Evolutionary conservation across 2,113 vertebrate genomes (phyloP), one percentile per base, ranked within the genome.

Genomic region (Tenrec ecaudatus): DNA sequence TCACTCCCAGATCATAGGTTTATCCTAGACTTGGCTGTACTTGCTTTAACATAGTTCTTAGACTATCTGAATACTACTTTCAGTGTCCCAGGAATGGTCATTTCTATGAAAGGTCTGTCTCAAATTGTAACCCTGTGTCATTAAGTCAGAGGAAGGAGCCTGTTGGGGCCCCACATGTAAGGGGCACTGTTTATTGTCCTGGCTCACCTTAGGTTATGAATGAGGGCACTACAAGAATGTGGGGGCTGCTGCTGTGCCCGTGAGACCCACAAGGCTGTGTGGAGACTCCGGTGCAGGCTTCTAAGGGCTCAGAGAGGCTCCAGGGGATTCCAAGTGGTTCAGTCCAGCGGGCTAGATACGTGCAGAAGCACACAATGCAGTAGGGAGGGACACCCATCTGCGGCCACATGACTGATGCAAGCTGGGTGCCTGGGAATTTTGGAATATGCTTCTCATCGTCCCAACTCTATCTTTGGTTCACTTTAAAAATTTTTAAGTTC

Each of bases 181-280:
- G 23, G 7, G 38, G 19, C 78, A 43, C 23, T 38, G 40, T 20
- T 84, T 36, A 73, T 25, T 36, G 23, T 64, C 33, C 31, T 76
- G 14, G n/a, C 29, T 4, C 3, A 36, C 14, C 8, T 69, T 27
- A 75, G 38, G n/a, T 4, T 14, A 23, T 4, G 31, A 15, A 15
- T 20, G 17, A 71, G 15, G 8, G 47, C 2, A 16, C 53, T 33
- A 22, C 80, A 31, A 82, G 40, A 16, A 9, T 8, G 4, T 5
- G n/a, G 3, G 3, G 25, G 14, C 29, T 43, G 27, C 12, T 11
- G 2, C 9, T 0, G 2, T 47, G 19, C 8, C 19, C 17, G 2
- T 10, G 43, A 14, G 36, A 2, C 71, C 38, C 40, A 8, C 19
- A 33, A 36, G n/a, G 36, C n/a, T 73, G 20, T 36, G 33, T 73